A percentile compares a stretch with the other conserved stretches of the same genome.
Conservation (phyloP, 2,113 vertebrate genomes). For the Zosterops pallidus region DNA sequence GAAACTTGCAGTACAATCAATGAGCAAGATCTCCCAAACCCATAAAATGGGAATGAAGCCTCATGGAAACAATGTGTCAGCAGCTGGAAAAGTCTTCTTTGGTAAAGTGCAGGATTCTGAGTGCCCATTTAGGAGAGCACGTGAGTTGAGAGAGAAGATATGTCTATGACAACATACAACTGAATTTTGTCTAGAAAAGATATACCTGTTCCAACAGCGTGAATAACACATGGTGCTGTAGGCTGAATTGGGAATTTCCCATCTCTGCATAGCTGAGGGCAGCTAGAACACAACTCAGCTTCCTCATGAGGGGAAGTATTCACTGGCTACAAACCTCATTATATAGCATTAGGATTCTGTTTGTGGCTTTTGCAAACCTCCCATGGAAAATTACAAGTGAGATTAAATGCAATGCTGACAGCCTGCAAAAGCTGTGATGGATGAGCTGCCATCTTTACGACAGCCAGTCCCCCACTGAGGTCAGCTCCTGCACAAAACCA, state of each 20-base stretch:
- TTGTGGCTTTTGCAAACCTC: constrained; percentile 74
- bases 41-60: background rate
- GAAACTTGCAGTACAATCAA: rapidly evolving
- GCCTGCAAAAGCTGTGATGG: constrained; percentile 67
- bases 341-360: constrained; percentile 76
- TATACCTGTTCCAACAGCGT: background rate
- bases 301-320: constrained; percentile 31
- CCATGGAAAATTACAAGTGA: constrained; percentile 75
- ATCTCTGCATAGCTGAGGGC: background rate
- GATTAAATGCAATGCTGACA: constrained; percentile 74
- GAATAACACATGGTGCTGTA: background rate
- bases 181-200: background rate
- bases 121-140: rapidly evolving
- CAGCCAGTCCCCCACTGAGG: constrained; percentile 61
- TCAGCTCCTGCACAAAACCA: constrained; percentile 47
- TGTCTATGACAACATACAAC: background rate
- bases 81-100: background rate
- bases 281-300: background rate
- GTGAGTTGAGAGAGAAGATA: background rate
- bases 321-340: constrained; percentile 15
- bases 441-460: constrained; percentile 75
- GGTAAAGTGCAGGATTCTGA: background rate
- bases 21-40: background rate
- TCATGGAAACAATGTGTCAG: rapidly evolving
- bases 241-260: background rate